phyloP scores from a whole-genome alignment of 1,140 invertebrate genomes.

The Cotesia typhae region DNA sequence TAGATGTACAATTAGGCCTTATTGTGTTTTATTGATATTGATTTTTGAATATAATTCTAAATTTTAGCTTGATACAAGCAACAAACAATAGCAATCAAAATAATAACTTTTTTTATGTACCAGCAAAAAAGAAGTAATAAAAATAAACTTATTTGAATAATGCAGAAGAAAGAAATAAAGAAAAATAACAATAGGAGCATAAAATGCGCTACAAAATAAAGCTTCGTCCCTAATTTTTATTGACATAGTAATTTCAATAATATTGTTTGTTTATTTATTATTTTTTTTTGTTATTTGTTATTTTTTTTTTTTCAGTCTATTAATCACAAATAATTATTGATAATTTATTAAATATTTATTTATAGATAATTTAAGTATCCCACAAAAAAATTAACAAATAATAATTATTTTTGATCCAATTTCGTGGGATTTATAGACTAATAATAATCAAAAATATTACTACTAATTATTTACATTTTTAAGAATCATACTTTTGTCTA shows the following conservation, averaged over 20 bases:
- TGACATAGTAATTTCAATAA: slow-evolving; percentile 39
- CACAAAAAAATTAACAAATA: slow-evolving; percentile 1
- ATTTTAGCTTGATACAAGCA: slow-evolving; percentile 50
- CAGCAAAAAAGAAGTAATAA: too few species aligned
- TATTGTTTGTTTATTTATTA: neutral
- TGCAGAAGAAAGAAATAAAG: slow-evolving; percentile 1
- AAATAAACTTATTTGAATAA: slow-evolving; percentile 32
- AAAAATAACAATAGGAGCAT: slow-evolving; percentile 25
- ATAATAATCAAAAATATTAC: too few species aligned
- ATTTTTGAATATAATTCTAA: slow-evolving; percentile 44
- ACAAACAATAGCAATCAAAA: slow-evolving; percentile 41
- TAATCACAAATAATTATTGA: slow-evolving; percentile 24
- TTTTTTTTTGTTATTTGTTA: neutral
- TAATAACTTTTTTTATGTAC: slow-evolving; percentile 1
- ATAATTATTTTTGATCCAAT: too few species aligned
- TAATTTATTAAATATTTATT: slow-evolving; percentile 11
- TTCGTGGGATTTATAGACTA: too few species aligned
- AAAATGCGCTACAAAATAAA: slow-evolving; percentile 41
- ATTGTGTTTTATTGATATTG: slow-evolving; percentile 40
- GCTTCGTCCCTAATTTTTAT: slow-evolving; percentile 41
- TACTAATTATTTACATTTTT: neutral
- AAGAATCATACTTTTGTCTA: neutral
- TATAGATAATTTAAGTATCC: slow-evolving; percentile 13
- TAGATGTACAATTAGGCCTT: slow-evolving; percentile 47
- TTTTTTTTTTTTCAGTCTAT: slow-evolving; percentile 19